These are phyloP conservation scores for Agonopterix arenella DNA, from an alignment of 2,888 invertebrate species.

Conservation along the genomic window DNA sequence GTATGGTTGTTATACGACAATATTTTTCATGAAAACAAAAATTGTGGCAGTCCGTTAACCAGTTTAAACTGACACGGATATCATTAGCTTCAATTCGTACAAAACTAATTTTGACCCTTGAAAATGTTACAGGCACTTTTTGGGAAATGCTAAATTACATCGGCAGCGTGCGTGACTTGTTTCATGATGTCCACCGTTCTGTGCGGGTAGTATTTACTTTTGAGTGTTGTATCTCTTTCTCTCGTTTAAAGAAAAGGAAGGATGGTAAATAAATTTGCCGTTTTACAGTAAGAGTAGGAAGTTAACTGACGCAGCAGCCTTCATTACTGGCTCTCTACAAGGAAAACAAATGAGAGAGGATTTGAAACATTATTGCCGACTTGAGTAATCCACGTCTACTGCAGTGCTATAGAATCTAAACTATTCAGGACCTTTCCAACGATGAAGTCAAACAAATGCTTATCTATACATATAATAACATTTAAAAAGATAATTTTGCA, in stretches of 20 bases:
- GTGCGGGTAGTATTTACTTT: conserved; percentile 38
- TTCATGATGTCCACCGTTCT: conserved; percentile 40
- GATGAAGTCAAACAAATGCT: no score
- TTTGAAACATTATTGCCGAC: conserved; percentile 26
- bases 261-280: conserved; percentile 9
- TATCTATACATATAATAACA: no score
- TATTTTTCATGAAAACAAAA: background rate
- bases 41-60: background rate
- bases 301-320: conserved; percentile 37
- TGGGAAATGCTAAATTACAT: conserved; percentile 60
- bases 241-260: conserved; percentile 14
- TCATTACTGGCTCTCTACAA: conserved; percentile 34
- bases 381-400: conserved; percentile 32
- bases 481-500: no score
- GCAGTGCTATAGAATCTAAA: background rate
- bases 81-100: conserved; percentile 14
- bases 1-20: background rate
- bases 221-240: conserved; percentile 22
- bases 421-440: no score
- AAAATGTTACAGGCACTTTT: conserved; percentile 51
- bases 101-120: conserved; percentile 47
- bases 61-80: background rate
- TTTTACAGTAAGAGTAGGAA: conserved; percentile 17
- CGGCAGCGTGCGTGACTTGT: conserved; percentile 51
- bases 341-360: conserved; percentile 33